phyloP scores from a whole-genome alignment of 2,888 invertebrate genomes.

The Acleris literana region DNA sequence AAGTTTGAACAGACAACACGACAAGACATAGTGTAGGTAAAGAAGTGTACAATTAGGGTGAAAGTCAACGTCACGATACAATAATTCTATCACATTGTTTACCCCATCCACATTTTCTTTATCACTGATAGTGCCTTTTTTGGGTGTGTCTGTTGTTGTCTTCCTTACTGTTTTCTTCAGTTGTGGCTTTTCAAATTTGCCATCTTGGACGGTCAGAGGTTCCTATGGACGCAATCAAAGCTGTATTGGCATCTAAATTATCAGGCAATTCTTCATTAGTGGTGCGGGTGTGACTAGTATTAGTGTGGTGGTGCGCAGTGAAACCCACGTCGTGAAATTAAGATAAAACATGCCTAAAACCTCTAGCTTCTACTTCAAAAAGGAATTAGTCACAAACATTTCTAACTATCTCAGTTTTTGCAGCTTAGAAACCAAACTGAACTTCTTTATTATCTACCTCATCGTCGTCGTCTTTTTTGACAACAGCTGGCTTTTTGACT shows the following conservation, averaged over 20 bases:
- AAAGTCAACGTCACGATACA: conserved; percentile 52
- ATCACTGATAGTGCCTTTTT: conserved; percentile 59
- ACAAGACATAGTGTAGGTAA: conserved; percentile 37
- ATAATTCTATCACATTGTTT: conserved; percentile 52
- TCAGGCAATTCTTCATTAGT: conserved; percentile 52
- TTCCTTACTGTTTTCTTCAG: conserved; percentile 78
- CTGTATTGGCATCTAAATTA: conserved; percentile 55
- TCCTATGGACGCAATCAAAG: conserved; percentile 73
- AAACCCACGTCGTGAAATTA: conserved; percentile 46
- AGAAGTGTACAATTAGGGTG: conserved; percentile 46
- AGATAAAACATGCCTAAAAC: conserved; percentile 49
- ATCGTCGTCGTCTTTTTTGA: conserved; percentile 70
- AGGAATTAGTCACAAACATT: conserved; percentile 51
- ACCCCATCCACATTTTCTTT: conserved; percentile 63
- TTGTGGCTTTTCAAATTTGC: conserved; percentile 77
- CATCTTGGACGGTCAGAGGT: conserved; percentile 73
- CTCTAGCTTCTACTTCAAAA: conserved; percentile 48
- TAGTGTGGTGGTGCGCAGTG: conserved; percentile 61
- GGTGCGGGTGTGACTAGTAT: conserved; percentile 55
- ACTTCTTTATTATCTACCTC: conserved; percentile 61
- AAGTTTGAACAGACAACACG: conserved; percentile 17
- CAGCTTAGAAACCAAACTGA: not conserved
- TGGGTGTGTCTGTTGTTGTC: conserved; percentile 64
- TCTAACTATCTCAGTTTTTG: conserved; percentile 69
- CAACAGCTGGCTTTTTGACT: conserved; percentile 77